A percentile compares a stretch with the other conserved stretches of the same genome.
These are phyloP conservation scores for Dinoponera quadriceps DNA, from an alignment of 1,140 invertebrate genomes.

Conservation along the genomic window DNA sequence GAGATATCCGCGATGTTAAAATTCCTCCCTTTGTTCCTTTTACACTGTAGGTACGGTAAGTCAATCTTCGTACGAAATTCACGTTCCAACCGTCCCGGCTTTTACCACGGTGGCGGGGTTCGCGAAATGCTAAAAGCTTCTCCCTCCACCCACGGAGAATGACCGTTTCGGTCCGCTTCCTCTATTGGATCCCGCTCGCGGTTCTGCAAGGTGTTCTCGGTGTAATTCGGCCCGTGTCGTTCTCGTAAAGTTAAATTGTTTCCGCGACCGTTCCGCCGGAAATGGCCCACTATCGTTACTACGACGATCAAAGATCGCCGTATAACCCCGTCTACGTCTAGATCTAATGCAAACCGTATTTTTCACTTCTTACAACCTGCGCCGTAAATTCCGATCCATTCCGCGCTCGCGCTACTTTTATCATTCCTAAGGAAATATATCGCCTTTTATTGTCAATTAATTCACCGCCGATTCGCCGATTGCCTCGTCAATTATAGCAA, in stretches of 20 bases:
- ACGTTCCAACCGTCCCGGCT: slow-evolving; percentile 7
- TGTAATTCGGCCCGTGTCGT: slow-evolving; percentile 68
- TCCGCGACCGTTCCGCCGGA: slow-evolving; percentile 52
- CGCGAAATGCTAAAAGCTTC: slow-evolving; percentile 46
- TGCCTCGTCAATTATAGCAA: background rate
- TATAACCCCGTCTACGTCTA: background rate
- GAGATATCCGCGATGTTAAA: background rate
- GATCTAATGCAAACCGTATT: slow-evolving; percentile 50
- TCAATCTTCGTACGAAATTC: slow-evolving; percentile 9
- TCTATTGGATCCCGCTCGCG: slow-evolving; percentile 41
- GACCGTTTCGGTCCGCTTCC: slow-evolving; percentile 31
- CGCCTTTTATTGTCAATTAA: no score
- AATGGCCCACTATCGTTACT: slow-evolving; percentile 41
- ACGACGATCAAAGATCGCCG: slow-evolving; percentile 62
- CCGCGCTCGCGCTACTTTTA: no score
- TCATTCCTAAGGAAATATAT: no score
- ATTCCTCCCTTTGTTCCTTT: background rate
- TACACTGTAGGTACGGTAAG: background rate
- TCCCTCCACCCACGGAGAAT: slow-evolving; percentile 18
- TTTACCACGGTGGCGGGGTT: slow-evolving; percentile 25
- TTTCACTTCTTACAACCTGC: background rate
- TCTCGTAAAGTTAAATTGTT: slow-evolving; percentile 72
- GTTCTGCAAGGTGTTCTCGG: slow-evolving; percentile 64
- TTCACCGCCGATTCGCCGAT: background rate
- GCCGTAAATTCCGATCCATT: slow-evolving; percentile 12